Evolutionary conservation across 2,888 invertebrate species (phyloP).

Genomic region (Unio delphinus): DNA sequence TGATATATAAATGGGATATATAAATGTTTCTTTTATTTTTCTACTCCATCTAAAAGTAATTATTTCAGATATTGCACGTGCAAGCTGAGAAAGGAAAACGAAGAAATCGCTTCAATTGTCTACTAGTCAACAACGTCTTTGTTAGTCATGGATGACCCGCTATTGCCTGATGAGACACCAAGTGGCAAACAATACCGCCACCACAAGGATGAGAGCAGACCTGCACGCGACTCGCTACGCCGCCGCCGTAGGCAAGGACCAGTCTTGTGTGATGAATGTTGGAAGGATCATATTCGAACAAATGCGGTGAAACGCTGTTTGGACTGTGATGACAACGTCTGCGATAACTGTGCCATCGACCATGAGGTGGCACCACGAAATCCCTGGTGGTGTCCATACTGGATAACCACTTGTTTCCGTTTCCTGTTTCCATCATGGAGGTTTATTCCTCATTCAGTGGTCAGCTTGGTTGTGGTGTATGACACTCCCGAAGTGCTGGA

Average conservation of each 20-base stretch:
- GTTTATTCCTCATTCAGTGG: conserved; percentile 6
- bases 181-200: conserved; percentile 1
- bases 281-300: conserved; percentile 2
- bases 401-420: conserved; percentile 1
- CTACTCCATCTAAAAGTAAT: too few species aligned
- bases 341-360: conserved; percentile 4
- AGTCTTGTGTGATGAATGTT: conserved; percentile 8
- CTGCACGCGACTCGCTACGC: conserved; percentile 2
- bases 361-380: neutral
- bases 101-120: too few species aligned
- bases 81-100: too few species aligned
- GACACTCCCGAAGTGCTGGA: neutral
- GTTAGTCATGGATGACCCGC: too few species aligned
- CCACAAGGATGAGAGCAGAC: conserved; percentile 1
- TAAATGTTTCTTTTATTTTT: too few species aligned
- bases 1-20: too few species aligned
- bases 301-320: conserved; percentile 3
- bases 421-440: conserved; percentile 3
- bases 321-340: conserved; percentile 7
- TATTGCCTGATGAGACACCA: neutral
- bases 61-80: too few species aligned
- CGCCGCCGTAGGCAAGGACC: neutral
- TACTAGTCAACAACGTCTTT: too few species aligned
- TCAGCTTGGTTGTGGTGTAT: conserved; percentile 1
- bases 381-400: conserved; percentile 7